Evolutionary conservation across 37 sponge, comb jelly and placozoan genomes (phyloP).

Genomic region (Ianthella basta): DNA sequence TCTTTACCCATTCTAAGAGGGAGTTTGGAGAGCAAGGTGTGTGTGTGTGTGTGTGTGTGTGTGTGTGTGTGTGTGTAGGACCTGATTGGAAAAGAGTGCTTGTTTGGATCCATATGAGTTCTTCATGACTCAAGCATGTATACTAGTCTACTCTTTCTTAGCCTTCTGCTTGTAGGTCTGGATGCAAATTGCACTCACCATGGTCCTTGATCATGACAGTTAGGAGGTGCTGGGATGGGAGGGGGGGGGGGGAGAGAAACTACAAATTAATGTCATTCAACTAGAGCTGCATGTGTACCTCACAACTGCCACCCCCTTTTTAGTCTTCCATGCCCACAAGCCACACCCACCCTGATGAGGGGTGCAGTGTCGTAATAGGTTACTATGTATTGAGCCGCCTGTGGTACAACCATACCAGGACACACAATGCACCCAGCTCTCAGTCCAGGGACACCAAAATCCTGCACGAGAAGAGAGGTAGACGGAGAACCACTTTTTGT

Average conservation of each 20-base stretch:
- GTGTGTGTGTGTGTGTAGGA: slow-evolving; percentile 4
- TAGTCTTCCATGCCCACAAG: too few relatives aligned
- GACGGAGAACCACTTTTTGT: too few relatives aligned
- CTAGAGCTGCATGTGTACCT: too few relatives aligned
- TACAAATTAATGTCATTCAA: not conserved
- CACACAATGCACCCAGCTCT: not conserved
- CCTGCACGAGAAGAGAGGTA: too few relatives aligned
- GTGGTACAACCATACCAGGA: not conserved
- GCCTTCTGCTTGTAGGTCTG: too few relatives aligned
- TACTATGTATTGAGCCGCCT: not conserved
- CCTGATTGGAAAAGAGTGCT: too few relatives aligned
- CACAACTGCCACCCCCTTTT: not conserved
- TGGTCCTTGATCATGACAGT: too few relatives aligned
- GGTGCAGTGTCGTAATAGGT: not conserved
- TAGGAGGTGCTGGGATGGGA: not conserved
- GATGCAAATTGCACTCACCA: too few relatives aligned
- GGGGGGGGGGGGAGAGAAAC: not conserved
- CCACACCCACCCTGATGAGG: not conserved
- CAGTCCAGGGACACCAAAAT: not conserved
- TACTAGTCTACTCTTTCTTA: too few relatives aligned
- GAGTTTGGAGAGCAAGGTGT: too few relatives aligned
- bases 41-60: slow-evolving; percentile 28
- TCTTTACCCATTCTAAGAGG: not conserved
- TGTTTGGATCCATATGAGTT: too few relatives aligned
- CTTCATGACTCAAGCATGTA: too few relatives aligned